Evolutionary conservation across 92 coral and sea anemone species (phyloP), one percentile per base, ranked within the genome.

Genomic region (Porites divaricata): DNA sequence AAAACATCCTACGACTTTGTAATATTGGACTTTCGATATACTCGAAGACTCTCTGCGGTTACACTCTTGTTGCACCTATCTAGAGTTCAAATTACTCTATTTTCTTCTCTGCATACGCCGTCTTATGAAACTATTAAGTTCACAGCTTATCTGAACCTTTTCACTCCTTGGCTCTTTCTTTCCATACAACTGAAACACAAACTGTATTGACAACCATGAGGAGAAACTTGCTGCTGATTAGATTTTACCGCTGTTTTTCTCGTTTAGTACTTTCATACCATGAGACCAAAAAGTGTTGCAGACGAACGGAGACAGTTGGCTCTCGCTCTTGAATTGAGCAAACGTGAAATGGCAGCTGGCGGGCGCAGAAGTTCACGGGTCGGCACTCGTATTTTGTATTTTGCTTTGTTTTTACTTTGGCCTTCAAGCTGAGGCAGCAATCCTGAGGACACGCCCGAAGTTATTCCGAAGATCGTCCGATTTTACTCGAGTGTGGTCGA

Each of bases 271-370:
- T 10, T 76, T 82, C 35, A 75, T 79, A 84, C 67, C 68, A 62
- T 90, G 83, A 88, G 84, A 62, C 95, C 94, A 8, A 87, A 94
- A 89, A 92, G 73, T 70, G 81, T 80, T 24, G 88, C 87, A 41
- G 98, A 92, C 45, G 98, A 94, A 23, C 93, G 81, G 87, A 88
- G 95, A 53, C 98, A 92, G 92, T 59, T 94, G 95, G 95, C 91
- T 45, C 48, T 85, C 81, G 95, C 98, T 57, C 72, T 92, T 63
- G 91, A 87, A 77, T 91, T 94, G 69, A 94, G 98, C 93, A 94
- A 92, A 86, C 93, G 95, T 58, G 80, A 64, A 56, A 28, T 14
- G 28, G 48, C 17, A 64, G 17, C 49, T 66, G 76, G 50, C 59
- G 24, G 63, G 7, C 52, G 26, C 76, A 74, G 75, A 50, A 48